Percentiles rank a stretch among this genome's conserved stretches.
phyloP scores from a whole-genome alignment of 2,888 invertebrate genomes.

The Drosophila stalkeri region DNA sequence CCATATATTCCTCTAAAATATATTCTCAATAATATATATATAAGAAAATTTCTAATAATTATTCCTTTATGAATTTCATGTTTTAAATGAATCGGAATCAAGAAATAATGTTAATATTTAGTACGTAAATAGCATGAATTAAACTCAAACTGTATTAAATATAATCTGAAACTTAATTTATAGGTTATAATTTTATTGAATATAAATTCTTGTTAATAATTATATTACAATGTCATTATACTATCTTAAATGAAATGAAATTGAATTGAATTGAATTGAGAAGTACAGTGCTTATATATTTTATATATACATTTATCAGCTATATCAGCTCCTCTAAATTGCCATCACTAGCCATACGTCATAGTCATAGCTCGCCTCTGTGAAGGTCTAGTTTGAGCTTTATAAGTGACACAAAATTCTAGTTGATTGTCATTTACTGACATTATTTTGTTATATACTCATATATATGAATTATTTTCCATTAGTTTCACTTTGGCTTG shows the following conservation, averaged over 20 bases:
- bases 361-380: neutral
- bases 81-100: neutral
- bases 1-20: too few relatives aligned
- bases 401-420: neutral
- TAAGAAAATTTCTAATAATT: neutral
- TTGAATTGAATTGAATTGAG: too few relatives aligned
- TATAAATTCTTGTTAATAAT: too few relatives aligned
- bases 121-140: neutral
- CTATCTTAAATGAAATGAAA: too few relatives aligned
- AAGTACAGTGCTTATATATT: neutral
- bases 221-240: too few relatives aligned
- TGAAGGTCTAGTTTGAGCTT: neutral
- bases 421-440: neutral
- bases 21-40: neutral
- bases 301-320: neutral
- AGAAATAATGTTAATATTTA: neutral
- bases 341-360: neutral
- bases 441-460: neutral
- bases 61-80: neutral
- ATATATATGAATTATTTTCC: slow-evolving; percentile 8
- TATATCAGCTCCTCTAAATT: neutral
- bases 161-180: too few relatives aligned
- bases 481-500: slow-evolving; percentile 34
- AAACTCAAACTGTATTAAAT: neutral
- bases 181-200: too few relatives aligned